Conservation (phyloP, 2,113 vertebrate genomes). For the Channa maculata region DNA sequence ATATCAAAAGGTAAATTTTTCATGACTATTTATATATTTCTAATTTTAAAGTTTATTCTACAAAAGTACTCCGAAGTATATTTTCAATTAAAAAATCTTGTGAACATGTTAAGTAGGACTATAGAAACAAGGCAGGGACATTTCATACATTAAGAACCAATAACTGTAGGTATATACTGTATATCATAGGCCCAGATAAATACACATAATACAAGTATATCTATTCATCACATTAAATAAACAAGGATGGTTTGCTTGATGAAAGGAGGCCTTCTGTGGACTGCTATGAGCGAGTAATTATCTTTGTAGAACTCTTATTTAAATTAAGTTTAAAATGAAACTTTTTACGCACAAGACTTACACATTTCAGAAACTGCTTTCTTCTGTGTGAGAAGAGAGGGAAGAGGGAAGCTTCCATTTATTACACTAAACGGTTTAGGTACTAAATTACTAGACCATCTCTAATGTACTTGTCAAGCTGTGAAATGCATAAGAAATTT, state of each 20-base stretch:
- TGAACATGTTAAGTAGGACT: too few species aligned
- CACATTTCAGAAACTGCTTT: slow-evolving; percentile 28
- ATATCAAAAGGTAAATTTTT: too few species aligned
- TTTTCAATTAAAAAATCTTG: too few species aligned
- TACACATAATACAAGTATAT: slow-evolving; percentile 2
- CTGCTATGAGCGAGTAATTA: slow-evolving; percentile 61
- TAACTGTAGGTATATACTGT: too few species aligned
- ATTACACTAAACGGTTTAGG: slow-evolving; percentile 44
- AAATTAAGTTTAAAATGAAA: slow-evolving; percentile 48
- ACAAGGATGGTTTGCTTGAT: slow-evolving; percentile 53
- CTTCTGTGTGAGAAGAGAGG: slow-evolving; percentile 26
- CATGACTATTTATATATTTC: too few species aligned
- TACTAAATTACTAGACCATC: slow-evolving; percentile 36
- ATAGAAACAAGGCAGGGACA: background rate
- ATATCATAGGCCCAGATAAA: slow-evolving; percentile 7
- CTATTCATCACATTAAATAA: slow-evolving; percentile 56
- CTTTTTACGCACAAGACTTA: slow-evolving; percentile 44
- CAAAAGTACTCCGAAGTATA: too few species aligned
- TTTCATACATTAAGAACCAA: background rate
- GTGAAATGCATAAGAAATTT: slow-evolving; percentile 41
- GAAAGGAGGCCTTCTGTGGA: slow-evolving; percentile 48
- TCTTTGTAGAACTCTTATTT: slow-evolving; percentile 45
- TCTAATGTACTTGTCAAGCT: slow-evolving; percentile 41
- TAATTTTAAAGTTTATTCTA: too few species aligned
- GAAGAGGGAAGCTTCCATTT: slow-evolving; percentile 32